Conservation (phyloP, 1,140 invertebrate species). For the Sycophila sp. region DNA sequence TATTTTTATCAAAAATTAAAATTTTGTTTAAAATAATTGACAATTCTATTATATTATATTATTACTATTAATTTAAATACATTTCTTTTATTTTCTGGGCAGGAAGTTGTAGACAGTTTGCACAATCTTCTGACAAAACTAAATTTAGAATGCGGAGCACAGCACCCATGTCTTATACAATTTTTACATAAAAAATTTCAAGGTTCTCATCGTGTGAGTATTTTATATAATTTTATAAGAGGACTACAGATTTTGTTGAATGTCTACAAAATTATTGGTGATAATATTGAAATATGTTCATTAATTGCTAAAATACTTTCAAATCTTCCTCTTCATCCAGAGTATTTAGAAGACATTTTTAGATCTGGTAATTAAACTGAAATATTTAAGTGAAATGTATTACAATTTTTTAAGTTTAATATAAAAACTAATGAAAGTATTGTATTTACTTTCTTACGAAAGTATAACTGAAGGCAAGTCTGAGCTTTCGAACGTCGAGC, state of each 20-base stretch:
- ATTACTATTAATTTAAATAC: too few relatives aligned
- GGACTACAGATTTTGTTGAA: slow-evolving; percentile 72
- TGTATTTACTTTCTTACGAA: too few relatives aligned
- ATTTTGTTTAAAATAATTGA: too few relatives aligned
- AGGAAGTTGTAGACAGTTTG: slow-evolving; percentile 66
- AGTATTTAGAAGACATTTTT: slow-evolving; percentile 71
- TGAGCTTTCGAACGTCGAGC: too few relatives aligned
- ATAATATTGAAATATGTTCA: slow-evolving; percentile 70
- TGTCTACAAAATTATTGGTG: slow-evolving; percentile 67
- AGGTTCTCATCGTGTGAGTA: slow-evolving; percentile 61
- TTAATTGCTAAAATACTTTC: slow-evolving; percentile 74
- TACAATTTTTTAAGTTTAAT: too few relatives aligned
- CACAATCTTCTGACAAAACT: slow-evolving; percentile 68
- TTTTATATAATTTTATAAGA: slow-evolving; percentile 52
- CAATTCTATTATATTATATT: too few relatives aligned
- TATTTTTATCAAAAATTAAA: slow-evolving; percentile 64
- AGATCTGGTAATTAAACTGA: slow-evolving; percentile 70
- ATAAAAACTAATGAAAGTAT: too few relatives aligned
- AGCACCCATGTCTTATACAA: slow-evolving; percentile 73
- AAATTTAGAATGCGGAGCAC: slow-evolving; percentile 62
- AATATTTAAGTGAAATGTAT: too few relatives aligned
- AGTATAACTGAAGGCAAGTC: too few relatives aligned
- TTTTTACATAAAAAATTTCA: slow-evolving; percentile 74
- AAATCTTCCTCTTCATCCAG: slow-evolving; percentile 71
- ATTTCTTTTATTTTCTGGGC: too few relatives aligned